phyloP scores from a whole-genome alignment of 2,888 invertebrate species.

The Cistogaster globosa region DNA sequence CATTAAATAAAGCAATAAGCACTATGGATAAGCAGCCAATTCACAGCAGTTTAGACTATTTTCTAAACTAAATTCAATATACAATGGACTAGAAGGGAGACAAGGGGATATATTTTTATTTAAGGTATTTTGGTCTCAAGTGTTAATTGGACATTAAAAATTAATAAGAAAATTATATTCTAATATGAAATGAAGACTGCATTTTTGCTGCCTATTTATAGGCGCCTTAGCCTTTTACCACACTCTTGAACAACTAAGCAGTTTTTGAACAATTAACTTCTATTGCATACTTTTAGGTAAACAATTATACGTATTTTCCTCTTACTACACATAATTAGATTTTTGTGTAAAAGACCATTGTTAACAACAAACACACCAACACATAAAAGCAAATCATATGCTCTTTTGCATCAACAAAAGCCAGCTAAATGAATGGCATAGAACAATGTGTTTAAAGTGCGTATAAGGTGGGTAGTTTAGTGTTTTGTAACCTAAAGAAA shows the following conservation, averaged over 20 bases:
- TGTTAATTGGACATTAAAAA: too few relatives aligned
- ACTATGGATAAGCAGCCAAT: too few relatives aligned
- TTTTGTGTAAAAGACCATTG: conserved; percentile 54
- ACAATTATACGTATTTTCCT: conserved; percentile 46
- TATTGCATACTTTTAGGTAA: conserved; percentile 62
- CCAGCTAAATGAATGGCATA: conserved; percentile 52
- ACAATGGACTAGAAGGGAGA: too few relatives aligned
- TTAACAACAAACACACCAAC: conserved; percentile 6
- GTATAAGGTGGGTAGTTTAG: conserved; percentile 61
- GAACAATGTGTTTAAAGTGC: conserved; percentile 67
- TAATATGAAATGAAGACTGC: too few relatives aligned
- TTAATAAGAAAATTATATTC: too few relatives aligned
- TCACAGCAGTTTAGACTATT: too few relatives aligned
- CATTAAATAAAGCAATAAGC: too few relatives aligned
- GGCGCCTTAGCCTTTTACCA: not conserved
- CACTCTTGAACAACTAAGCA: not conserved
- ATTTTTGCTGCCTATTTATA: conserved; percentile 4
- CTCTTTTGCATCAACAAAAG: conserved; percentile 55
- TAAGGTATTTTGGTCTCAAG: too few relatives aligned
- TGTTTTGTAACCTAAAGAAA: conserved; percentile 67
- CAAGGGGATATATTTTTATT: too few relatives aligned
- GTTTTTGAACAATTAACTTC: conserved; percentile 43
- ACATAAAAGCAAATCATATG: conserved; percentile 59
- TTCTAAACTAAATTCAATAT: too few relatives aligned
- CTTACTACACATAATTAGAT: conserved; percentile 44